Percentiles rank a stretch among this genome's conserved stretches.
These are phyloP conservation scores for Lagria hirta DNA, from an alignment of 2,888 invertebrate species.

Conservation along the genomic window DNA sequence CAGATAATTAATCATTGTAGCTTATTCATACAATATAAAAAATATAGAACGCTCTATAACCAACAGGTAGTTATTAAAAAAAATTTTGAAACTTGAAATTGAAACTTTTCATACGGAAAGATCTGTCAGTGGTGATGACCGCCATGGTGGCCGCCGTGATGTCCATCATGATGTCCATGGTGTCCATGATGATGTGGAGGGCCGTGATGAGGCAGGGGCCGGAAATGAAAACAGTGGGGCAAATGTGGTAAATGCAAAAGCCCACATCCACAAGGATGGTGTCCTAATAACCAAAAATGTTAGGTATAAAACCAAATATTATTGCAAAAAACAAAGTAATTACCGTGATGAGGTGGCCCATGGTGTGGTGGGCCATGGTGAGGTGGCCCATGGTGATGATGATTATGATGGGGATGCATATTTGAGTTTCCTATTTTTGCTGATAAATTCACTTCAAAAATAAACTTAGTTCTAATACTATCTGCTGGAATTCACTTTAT, in stretches of 20 bases:
- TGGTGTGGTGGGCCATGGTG: background rate
- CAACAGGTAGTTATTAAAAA: no score
- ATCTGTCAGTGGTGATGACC: no score
- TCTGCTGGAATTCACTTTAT: background rate
- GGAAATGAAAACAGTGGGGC: conserved; percentile 2
- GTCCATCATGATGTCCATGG: conserved; percentile 1
- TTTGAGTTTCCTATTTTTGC: background rate
- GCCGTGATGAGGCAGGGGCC: background rate
- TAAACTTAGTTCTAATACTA: background rate
- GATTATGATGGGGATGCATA: no score
- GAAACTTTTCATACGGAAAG: no score
- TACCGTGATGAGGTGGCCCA: background rate
- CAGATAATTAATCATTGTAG: no score
- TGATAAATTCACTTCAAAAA: background rate
- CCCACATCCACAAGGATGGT: conserved; percentile 5
- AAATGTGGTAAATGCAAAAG: conserved; percentile 4
- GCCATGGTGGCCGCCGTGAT: background rate
- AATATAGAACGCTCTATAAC: no score
- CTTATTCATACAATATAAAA: no score
- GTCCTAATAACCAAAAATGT: no score
- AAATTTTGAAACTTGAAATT: no score
- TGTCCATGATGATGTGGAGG: conserved; percentile 2
- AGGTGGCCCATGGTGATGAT: no score
- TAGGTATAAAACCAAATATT: background rate
- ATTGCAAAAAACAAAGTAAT: background rate